Evolutionary conservation across 2,797 vertebrate genomes (phyloP).

Genomic region (Myripristis murdjan): DNA sequence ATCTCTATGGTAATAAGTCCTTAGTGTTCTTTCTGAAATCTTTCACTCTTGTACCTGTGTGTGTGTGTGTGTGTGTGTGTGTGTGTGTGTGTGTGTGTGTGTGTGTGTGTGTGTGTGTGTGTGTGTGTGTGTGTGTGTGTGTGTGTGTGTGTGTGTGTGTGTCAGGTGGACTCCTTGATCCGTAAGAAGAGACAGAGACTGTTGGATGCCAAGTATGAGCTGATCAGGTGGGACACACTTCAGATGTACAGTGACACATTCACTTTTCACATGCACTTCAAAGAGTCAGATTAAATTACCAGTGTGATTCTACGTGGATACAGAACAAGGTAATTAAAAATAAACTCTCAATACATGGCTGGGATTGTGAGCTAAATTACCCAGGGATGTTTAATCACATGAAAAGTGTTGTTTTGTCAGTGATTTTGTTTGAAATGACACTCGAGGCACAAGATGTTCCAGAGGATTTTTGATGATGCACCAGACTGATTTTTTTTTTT

Average conservation of each 20-base stretch:
- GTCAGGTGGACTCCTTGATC: constrained; percentile 59
- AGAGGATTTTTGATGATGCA: too few species aligned
- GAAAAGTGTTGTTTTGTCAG: background rate
- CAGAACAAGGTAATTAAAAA: too few species aligned
- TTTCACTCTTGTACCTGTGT: background rate
- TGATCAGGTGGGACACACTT: constrained; percentile 68
- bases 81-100: background rate
- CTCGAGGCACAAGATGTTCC: too few species aligned
- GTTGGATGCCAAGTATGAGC: constrained; percentile 68
- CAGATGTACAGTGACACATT: background rate
- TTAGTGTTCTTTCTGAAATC: background rate
- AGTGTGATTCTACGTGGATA: too few species aligned
- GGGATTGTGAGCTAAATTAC: too few species aligned
- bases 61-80: constrained; percentile 1
- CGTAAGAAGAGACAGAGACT: constrained; percentile 58
- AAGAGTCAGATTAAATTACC: too few species aligned
- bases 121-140: background rate
- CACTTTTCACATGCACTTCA: background rate
- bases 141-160: background rate
- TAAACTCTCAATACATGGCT: too few species aligned
- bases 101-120: background rate
- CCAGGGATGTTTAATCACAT: too few species aligned
- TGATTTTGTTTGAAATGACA: background rate
- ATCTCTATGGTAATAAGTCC: background rate
- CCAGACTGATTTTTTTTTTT: too few species aligned